Evolutionary conservation across 1,140 invertebrate species (phyloP).

Genomic region (Heterodera schachtii): DNA sequence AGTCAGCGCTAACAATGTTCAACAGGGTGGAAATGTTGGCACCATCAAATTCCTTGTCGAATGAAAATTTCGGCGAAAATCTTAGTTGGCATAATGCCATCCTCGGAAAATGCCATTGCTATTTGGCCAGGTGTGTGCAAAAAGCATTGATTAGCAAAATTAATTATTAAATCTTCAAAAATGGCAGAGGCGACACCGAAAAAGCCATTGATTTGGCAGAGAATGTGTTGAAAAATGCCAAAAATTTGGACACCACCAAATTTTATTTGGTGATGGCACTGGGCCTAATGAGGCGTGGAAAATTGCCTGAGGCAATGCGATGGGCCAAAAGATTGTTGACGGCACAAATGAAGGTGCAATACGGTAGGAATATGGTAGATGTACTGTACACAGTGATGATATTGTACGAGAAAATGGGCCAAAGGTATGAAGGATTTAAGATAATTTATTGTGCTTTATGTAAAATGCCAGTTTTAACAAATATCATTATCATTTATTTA

Average conservation of each 20-base stretch:
- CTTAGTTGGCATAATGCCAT: background rate
- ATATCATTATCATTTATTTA: too few relatives aligned
- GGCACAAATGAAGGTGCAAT: background rate
- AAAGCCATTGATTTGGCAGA: background rate
- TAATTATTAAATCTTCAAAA: background rate
- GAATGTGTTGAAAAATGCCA: background rate
- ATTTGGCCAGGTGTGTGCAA: background rate
- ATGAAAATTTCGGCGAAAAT: background rate
- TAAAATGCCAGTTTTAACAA: too few relatives aligned
- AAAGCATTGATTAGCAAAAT: background rate
- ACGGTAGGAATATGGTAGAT: background rate
- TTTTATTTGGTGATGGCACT: background rate
- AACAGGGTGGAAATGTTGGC: background rate
- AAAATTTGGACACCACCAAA: background rate
- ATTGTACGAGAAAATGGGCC: background rate
- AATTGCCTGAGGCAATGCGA: background rate
- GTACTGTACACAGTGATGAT: background rate
- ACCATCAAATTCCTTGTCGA: too few relatives aligned
- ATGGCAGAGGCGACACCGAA: background rate
- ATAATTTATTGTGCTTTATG: too few relatives aligned
- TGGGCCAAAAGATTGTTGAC: background rate
- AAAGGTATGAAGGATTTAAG: background rate
- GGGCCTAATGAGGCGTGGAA: background rate
- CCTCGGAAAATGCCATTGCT: conserved; percentile 10
- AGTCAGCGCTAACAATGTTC: background rate